Percentiles rank a stretch among this genome's conserved stretches.
These are phyloP conservation scores for Leptogaster cylindrica DNA, from an alignment of 2,888 invertebrate species.

Conservation along the genomic window DNA sequence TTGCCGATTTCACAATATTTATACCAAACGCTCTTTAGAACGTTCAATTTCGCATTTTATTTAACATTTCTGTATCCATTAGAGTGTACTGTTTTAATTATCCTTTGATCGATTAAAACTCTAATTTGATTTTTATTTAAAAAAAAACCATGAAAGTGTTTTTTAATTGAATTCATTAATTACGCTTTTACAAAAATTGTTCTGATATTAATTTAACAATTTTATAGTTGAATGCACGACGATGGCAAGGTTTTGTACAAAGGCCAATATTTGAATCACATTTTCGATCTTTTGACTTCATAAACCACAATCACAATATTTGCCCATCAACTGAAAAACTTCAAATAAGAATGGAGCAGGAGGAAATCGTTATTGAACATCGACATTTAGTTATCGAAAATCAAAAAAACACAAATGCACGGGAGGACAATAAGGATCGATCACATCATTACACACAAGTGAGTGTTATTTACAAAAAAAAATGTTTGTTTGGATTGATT, in stretches of 20 bases:
- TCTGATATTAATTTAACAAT: no score
- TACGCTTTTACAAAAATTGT: no score
- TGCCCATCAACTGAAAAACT: conserved; percentile 1
- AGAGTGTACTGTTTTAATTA: no score
- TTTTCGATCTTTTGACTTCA: conserved; percentile 8
- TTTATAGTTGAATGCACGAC: conserved; percentile 18
- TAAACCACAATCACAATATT: conserved; percentile 19
- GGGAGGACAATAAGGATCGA: conserved; percentile 11
- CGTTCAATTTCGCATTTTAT: no score
- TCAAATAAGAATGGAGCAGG: conserved; percentile 46
- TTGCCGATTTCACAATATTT: no score
- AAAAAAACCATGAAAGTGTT: no score
- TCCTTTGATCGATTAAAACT: no score
- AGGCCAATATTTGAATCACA: conserved; percentile 16
- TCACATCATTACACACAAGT: conserved; percentile 44
- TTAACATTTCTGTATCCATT: no score
- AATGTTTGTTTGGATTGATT: not conserved
- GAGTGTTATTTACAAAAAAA: not conserved
- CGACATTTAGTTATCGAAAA: conserved; percentile 46
- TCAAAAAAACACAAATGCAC: not conserved
- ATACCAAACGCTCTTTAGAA: no score
- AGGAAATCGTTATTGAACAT: conserved; percentile 47
- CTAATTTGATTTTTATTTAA: no score
- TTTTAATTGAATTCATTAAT: no score
- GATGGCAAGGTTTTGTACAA: conserved; percentile 17